Conservation (phyloP, 2,113 vertebrate genomes). For the Saccopteryx bilineata region DNA sequence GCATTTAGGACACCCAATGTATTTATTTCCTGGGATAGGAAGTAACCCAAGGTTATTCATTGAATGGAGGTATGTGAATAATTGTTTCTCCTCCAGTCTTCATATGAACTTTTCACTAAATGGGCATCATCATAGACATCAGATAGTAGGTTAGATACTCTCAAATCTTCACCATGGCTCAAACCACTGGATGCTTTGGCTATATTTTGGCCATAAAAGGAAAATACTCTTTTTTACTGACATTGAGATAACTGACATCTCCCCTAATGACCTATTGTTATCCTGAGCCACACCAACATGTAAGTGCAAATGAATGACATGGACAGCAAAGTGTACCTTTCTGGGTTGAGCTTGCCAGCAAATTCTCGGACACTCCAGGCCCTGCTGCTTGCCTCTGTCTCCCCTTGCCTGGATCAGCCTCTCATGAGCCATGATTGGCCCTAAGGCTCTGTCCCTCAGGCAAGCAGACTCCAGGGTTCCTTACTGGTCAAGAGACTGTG, state of each 20-base stretch:
- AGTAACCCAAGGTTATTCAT: background rate
- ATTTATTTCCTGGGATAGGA: background rate
- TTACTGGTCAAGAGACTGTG: background rate
- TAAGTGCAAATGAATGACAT: background rate
- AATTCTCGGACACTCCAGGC: background rate
- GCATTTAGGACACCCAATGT: rapidly evolving
- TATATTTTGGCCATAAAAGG: background rate
- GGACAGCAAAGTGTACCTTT: background rate
- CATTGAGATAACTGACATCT: background rate
- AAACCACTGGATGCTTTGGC: background rate
- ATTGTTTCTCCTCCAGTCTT: background rate
- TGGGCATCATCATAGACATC: background rate
- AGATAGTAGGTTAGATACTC: background rate
- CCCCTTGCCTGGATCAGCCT: background rate
- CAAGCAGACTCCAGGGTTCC: background rate
- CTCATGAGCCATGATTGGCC: background rate
- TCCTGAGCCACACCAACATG: background rate
- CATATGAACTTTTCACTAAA: background rate
- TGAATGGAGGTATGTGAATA: background rate
- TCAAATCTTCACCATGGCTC: background rate
- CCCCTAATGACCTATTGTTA: background rate
- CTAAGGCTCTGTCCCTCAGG: background rate
- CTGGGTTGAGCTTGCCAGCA: background rate
- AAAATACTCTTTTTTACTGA: background rate
- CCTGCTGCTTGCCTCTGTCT: background rate